Evolutionary conservation across 2,888 invertebrate species (phyloP).

Genomic region (Taphrorychus bicolor): DNA sequence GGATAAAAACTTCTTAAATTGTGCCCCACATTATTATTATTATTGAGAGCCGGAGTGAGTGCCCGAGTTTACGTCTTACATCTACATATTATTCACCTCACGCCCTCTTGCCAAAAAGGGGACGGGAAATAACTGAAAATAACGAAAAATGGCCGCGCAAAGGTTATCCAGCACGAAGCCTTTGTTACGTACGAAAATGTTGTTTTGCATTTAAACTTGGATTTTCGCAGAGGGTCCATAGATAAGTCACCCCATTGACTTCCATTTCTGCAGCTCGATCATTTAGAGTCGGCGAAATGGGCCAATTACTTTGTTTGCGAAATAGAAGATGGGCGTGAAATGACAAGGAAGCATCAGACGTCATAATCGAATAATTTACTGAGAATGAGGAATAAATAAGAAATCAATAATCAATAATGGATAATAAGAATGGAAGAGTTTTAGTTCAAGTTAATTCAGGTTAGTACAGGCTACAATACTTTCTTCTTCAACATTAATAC

Average conservation of each 20-base stretch:
- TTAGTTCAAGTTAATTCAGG: too few relatives aligned
- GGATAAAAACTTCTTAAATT: background rate
- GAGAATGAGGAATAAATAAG: too few relatives aligned
- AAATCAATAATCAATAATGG: too few relatives aligned
- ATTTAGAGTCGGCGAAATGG: too few relatives aligned
- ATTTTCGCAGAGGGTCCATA: background rate
- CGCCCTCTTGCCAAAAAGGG: constrained; percentile 2
- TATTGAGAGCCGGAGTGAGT: background rate
- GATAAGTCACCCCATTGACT: background rate
- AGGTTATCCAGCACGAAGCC: background rate
- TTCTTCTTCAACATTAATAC: too few relatives aligned
- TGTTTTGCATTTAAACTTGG: constrained; percentile 6
- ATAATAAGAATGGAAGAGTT: too few relatives aligned
- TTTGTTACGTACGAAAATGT: constrained; percentile 5
- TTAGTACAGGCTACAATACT: too few relatives aligned
- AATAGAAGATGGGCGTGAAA: too few relatives aligned
- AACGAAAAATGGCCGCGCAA: constrained; percentile 3
- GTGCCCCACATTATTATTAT: background rate
- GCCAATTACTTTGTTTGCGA: too few relatives aligned
- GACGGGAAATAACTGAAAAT: constrained; percentile 6
- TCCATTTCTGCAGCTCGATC: too few relatives aligned
- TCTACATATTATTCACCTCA: constrained; percentile 1
- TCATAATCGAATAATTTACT: too few relatives aligned
- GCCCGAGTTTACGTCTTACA: background rate
- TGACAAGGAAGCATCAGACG: too few relatives aligned